These are phyloP conservation scores for Bombylius discolor DNA, from an alignment of 2,888 invertebrate genomes.

Conservation along the genomic window DNA sequence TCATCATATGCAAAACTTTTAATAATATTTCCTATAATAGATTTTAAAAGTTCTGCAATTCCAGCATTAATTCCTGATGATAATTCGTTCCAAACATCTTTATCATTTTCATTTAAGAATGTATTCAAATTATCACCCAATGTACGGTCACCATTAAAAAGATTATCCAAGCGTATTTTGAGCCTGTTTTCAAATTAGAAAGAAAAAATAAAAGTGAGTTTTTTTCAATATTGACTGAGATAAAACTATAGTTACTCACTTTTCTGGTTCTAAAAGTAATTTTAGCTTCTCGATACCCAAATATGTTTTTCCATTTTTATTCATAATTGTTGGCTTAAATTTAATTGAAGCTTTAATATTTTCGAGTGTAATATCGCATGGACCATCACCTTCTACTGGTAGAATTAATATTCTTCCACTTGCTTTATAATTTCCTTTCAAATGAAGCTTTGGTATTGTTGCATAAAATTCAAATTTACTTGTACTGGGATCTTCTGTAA, in stretches of 20 bases:
- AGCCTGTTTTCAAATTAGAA: background rate
- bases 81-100: conserved; percentile 34
- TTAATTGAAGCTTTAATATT: conserved; percentile 30
- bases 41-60: no score
- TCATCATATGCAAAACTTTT: no score
- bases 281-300: conserved; percentile 29
- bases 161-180: conserved; percentile 1
- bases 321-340: conserved; percentile 27
- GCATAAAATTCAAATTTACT: conserved; percentile 14
- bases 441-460: conserved; percentile 22
- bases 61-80: conserved; percentile 27
- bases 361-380: conserved; percentile 26
- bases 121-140: background rate
- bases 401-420: conserved; percentile 37
- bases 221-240: background rate
- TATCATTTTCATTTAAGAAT: conserved; percentile 34
- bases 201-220: background rate
- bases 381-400: conserved; percentile 36
- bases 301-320: conserved; percentile 24
- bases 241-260: conserved; percentile 16
- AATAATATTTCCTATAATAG: no score
- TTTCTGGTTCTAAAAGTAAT: conserved; percentile 28
- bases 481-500: conserved; percentile 9
- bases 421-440: conserved; percentile 32
- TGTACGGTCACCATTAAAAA: conserved; percentile 1